Conservation (phyloP, 2,888 invertebrate genomes). For the Drosophila monieri region DNA sequence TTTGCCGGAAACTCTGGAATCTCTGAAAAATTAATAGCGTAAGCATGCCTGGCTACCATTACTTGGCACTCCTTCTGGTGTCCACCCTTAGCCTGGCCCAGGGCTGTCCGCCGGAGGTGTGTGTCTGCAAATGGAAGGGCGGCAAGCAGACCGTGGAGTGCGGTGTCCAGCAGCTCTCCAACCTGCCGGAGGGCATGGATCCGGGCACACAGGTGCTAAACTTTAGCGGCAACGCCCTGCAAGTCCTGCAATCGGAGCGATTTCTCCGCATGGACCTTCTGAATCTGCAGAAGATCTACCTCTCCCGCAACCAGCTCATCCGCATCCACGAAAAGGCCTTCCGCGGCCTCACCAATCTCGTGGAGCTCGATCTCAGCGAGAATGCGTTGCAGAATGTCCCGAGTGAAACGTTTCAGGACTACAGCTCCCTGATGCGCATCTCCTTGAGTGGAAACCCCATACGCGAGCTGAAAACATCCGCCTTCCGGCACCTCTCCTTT, state of each 20-base stretch:
- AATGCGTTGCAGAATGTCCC: conserved; percentile 92
- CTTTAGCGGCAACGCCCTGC: conserved; percentile 92
- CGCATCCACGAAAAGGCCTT: conserved; percentile 92
- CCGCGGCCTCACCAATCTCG: conserved; percentile 92
- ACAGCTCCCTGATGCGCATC: conserved; percentile 92
- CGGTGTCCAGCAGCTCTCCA: conserved; percentile 89
- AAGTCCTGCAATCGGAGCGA: conserved; percentile 90
- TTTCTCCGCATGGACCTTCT: conserved; percentile 91
- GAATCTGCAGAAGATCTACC: conserved; percentile 94
- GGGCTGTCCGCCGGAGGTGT: conserved; percentile 89
- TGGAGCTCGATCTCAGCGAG: conserved; percentile 93
- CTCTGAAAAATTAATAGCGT: background rate
- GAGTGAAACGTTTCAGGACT: conserved; percentile 90
- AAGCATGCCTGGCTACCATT: conserved; percentile 2
- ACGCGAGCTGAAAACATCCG: conserved; percentile 88
- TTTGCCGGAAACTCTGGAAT: background rate
- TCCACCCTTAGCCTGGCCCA: background rate
- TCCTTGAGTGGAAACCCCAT: conserved; percentile 93
- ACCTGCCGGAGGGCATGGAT: conserved; percentile 91
- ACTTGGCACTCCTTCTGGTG: conserved; percentile 10
- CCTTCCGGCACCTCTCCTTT: conserved; percentile 90
- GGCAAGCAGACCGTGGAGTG: conserved; percentile 96
- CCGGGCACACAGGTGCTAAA: conserved; percentile 94
- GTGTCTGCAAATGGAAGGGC: conserved; percentile 96
- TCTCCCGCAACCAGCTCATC: conserved; percentile 91